Evolutionary conservation across 2,797 vertebrate genomes (phyloP).

Genomic region (Eleutherodactylus coqui): DNA sequence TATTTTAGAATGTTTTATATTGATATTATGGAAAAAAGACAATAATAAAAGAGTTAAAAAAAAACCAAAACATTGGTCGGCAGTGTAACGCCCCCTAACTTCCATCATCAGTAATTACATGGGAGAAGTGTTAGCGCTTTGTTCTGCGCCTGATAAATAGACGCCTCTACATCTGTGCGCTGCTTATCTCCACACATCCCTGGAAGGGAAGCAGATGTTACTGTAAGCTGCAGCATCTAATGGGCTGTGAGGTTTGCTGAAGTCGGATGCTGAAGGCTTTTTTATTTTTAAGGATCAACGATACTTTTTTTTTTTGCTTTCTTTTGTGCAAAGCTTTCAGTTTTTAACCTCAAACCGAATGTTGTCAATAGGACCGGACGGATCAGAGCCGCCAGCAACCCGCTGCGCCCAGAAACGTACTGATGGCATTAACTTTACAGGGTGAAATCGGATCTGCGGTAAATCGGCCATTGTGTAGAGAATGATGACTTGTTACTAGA

Average conservation of each 20-base stretch:
- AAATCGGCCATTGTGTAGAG: too few species aligned
- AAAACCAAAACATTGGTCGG: too few species aligned
- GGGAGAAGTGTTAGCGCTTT: background rate
- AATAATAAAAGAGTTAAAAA: too few species aligned
- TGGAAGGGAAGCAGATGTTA: background rate
- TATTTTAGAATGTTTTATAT: too few species aligned
- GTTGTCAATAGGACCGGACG: background rate
- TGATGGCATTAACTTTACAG: too few species aligned
- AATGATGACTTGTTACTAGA: too few species aligned
- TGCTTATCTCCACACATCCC: background rate
- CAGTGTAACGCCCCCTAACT: background rate
- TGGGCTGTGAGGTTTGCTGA: background rate
- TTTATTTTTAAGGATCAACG: too few species aligned
- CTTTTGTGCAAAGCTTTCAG: background rate
- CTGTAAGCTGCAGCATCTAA: background rate
- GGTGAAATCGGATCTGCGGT: too few species aligned
- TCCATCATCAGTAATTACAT: background rate
- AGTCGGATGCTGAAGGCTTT: too few species aligned
- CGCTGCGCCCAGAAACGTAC: background rate
- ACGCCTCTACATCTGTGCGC: background rate
- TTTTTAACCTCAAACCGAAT: background rate
- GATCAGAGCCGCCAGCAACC: background rate
- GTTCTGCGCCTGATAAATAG: background rate
- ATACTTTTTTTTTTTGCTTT: background rate
- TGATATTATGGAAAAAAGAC: too few species aligned